Percentiles rank a stretch among this genome's conserved stretches.
Conservation (phyloP, 2,888 invertebrate genomes). For the Campaea margaritaria region DNA sequence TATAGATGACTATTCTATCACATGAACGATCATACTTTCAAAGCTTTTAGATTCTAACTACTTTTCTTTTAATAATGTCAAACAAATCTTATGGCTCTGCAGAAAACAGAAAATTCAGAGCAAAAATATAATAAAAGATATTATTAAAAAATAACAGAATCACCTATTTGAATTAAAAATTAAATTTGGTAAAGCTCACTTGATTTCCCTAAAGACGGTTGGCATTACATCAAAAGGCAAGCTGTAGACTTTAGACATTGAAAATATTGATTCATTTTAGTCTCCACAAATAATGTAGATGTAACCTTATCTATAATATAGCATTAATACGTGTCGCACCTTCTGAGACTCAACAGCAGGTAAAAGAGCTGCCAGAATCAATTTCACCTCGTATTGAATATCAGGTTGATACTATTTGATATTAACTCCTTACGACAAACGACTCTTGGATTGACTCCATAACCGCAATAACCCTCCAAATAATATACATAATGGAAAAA, state of each 20-base stretch:
- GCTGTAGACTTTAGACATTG: not conserved
- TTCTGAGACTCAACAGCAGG: slow-evolving; percentile 20
- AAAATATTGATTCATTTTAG: not conserved
- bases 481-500: slow-evolving; percentile 24
- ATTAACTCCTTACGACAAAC: slow-evolving; percentile 30
- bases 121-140: no score
- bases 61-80: no score
- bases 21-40: no score
- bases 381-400: slow-evolving; percentile 35
- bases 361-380: slow-evolving; percentile 33
- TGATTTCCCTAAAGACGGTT: slow-evolving; percentile 8
- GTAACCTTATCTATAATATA: slow-evolving; percentile 10
- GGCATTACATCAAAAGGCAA: not conserved
- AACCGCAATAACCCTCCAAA: slow-evolving; percentile 24
- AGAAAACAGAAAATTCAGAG: no score
- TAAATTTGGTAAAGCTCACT: slow-evolving; percentile 12
- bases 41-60: no score
- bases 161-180: slow-evolving; percentile 5
- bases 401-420: slow-evolving; percentile 12
- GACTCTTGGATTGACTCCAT: slow-evolving; percentile 22
- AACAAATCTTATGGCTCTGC: no score
- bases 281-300: slow-evolving; percentile 5
- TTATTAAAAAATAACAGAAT: not conserved
- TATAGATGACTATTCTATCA: no score
- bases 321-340: slow-evolving; percentile 13